phyloP scores from a whole-genome alignment of 2,113 vertebrate genomes.

The Anarrhichthys ocellatus region DNA sequence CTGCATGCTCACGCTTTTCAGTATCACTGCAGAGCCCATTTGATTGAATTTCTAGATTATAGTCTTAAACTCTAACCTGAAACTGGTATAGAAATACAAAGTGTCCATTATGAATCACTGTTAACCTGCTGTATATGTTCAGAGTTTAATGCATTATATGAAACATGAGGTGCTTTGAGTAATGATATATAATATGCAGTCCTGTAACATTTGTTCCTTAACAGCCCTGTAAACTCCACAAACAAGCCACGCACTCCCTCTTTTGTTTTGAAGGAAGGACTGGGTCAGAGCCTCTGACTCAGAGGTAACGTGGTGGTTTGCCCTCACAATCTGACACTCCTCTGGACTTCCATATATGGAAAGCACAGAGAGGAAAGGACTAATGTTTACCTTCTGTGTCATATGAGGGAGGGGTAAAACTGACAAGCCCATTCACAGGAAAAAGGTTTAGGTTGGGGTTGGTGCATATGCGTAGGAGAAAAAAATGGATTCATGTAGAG shows the following conservation, averaged over 20 bases:
- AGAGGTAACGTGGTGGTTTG: neutral
- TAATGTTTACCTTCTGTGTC: conserved; percentile 29
- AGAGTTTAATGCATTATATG: neutral
- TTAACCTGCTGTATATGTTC: neutral
- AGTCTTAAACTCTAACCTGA: neutral
- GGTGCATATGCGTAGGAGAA: neutral
- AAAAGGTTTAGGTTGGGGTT: neutral
- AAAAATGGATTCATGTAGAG: neutral
- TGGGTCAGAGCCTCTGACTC: neutral
- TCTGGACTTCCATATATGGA: neutral
- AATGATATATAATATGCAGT: neutral
- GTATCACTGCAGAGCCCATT: neutral
- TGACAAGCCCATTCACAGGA: neutral
- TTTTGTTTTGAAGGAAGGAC: conserved; percentile 20
- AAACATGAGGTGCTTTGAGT: neutral
- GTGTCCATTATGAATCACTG: neutral
- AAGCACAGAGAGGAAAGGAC: neutral
- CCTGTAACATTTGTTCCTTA: neutral
- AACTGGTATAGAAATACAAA: neutral
- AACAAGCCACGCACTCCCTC: neutral
- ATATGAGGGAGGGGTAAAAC: neutral
- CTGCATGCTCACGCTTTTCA: neutral
- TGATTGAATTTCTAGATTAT: neutral
- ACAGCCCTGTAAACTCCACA: neutral
- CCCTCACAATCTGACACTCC: neutral